These are phyloP conservation scores for Gari tellinella DNA, from an alignment of 2,888 invertebrate species.

Conservation along the genomic window DNA sequence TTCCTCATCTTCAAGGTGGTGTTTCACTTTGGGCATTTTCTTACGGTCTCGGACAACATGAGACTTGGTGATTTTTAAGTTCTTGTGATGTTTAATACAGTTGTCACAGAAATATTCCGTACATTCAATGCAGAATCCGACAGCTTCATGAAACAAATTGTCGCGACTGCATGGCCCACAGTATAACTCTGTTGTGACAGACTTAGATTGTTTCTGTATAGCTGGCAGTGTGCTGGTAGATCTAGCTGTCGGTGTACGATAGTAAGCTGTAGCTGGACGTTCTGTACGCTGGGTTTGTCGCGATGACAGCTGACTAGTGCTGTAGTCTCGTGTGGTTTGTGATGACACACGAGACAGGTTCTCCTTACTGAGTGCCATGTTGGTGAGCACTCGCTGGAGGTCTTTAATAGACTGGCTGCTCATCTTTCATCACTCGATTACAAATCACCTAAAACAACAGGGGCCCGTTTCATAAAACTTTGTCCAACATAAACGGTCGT, in stretches of 20 bases:
- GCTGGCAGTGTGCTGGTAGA: background rate
- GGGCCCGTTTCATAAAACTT: no score
- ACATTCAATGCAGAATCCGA: slow-evolving; percentile 55
- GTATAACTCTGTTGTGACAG: slow-evolving; percentile 48
- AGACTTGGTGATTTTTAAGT: slow-evolving; percentile 56
- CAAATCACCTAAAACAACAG: no score
- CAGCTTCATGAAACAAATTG: slow-evolving; percentile 45
- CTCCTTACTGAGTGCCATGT: slow-evolving; percentile 12
- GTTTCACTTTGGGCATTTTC: slow-evolving; percentile 50
- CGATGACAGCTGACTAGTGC: no score
- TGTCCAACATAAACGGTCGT: no score
- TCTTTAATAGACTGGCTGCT: slow-evolving; percentile 2
- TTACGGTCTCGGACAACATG: slow-evolving; percentile 46
- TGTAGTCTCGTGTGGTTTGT: no score
- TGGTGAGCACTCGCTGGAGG: slow-evolving; percentile 33
- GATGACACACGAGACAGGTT: background rate
- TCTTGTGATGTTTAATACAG: slow-evolving; percentile 58
- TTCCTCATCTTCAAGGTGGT: slow-evolving; percentile 36
- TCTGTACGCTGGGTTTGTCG: no score
- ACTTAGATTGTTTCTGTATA: slow-evolving; percentile 29
- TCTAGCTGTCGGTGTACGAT: background rate
- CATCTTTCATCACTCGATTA: no score
- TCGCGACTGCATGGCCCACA: slow-evolving; percentile 56
- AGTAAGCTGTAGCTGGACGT: no score
- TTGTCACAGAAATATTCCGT: slow-evolving; percentile 55